Percentiles rank a stretch among this genome's conserved stretches.
Conservation (phyloP, 2,113 vertebrate species). For the Calcarius ornatus region DNA sequence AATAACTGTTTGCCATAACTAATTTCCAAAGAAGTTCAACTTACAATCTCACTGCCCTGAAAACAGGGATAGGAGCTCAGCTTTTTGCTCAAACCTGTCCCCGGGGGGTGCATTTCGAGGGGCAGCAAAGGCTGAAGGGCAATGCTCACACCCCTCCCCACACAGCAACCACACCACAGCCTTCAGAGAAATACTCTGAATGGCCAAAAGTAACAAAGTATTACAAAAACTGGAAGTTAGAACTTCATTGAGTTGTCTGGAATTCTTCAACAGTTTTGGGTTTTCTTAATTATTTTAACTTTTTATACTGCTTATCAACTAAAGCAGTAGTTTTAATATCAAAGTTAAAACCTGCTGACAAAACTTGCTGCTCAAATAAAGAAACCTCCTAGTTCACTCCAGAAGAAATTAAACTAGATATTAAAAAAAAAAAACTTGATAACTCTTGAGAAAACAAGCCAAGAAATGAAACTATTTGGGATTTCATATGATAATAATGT, state of each 20-base stretch:
- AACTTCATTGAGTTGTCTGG: not conserved
- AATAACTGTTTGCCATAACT: not conserved
- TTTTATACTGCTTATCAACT: not conserved
- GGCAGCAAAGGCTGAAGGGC: not conserved
- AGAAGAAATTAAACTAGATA: not conserved
- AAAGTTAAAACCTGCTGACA: not conserved
- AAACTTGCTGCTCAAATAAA: not conserved
- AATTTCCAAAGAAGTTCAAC: not conserved
- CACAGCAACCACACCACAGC: not conserved
- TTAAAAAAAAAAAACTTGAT: slow-evolving; percentile 20
- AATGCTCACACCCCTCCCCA: not conserved
- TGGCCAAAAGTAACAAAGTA: not conserved
- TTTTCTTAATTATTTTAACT: not conserved
- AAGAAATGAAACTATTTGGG: not conserved
- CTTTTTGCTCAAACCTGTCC: not conserved
- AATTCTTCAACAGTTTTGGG: not conserved
- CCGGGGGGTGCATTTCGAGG: not conserved
- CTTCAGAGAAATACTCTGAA: not conserved
- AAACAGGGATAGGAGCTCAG: not conserved
- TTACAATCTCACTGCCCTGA: not conserved
- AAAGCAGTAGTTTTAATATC: not conserved
- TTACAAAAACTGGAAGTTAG: not conserved
- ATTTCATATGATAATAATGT: not conserved
- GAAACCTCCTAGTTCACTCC: not conserved
- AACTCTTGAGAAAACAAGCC: not conserved